phyloP scores from a whole-genome alignment of 2,797 vertebrate genomes.

The Trichosurus vulpecula region DNA sequence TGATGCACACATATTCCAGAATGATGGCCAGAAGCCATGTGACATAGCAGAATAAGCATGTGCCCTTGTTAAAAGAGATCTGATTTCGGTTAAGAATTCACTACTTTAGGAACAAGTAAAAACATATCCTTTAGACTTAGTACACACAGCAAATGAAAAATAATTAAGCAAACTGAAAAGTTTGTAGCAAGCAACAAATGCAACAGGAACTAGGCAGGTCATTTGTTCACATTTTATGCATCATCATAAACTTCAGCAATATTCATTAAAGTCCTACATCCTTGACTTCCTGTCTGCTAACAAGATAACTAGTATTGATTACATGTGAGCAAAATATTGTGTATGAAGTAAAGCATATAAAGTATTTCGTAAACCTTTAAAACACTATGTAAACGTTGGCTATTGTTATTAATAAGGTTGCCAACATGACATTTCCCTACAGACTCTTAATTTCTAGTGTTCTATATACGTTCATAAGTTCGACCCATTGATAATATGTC shows the following conservation, averaged over 20 bases:
- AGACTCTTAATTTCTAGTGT: background rate
- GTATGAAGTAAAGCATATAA: background rate
- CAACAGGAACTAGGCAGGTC: background rate
- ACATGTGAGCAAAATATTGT: background rate
- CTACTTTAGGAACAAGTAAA: conserved; percentile 22
- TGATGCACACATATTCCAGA: conserved; percentile 28
- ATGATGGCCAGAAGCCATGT: conserved; percentile 4
- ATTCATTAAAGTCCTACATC: background rate
- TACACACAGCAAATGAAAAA: conserved; percentile 8
- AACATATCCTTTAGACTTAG: conserved; percentile 17
- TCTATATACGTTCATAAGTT: background rate
- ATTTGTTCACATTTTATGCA: background rate
- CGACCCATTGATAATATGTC: background rate
- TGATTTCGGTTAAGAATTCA: background rate
- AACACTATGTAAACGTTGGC: background rate
- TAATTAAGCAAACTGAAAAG: background rate
- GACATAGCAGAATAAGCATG: background rate
- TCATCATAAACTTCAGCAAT: background rate
- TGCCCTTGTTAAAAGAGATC: background rate
- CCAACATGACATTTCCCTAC: background rate
- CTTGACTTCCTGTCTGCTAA: background rate
- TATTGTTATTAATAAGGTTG: background rate
- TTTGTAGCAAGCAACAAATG: background rate
- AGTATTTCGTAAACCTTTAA: background rate
- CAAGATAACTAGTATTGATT: background rate